Conservation (phyloP, 1,140 invertebrate species). For the Cyclargus thomasi region DNA sequence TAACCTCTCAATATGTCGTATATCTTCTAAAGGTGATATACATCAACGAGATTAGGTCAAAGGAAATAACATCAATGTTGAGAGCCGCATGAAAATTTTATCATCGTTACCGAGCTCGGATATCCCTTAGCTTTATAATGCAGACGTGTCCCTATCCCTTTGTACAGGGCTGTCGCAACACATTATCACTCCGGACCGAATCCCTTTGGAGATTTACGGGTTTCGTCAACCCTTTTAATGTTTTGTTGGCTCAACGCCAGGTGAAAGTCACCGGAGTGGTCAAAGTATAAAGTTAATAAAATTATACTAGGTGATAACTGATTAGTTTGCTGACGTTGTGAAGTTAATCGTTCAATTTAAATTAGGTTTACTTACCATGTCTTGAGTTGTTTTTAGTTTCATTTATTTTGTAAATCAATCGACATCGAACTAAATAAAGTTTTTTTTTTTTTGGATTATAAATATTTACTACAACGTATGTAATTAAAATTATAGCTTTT, state of each 20-base stretch:
- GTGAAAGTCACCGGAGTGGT: background rate
- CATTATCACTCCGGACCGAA: constrained; percentile 23
- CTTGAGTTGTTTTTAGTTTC: too few relatives aligned
- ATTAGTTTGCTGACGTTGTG: too few relatives aligned
- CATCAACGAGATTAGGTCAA: constrained; percentile 15
- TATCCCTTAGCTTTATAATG: constrained; percentile 54
- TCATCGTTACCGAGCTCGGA: constrained; percentile 43
- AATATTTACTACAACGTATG: too few relatives aligned
- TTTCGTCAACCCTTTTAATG: constrained; percentile 11
- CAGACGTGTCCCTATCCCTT: constrained; percentile 36
- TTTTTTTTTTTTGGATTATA: too few relatives aligned
- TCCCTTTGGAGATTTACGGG: constrained; percentile 1
- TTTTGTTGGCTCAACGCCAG: background rate
- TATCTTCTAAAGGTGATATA: background rate
- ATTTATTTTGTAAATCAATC: too few relatives aligned
- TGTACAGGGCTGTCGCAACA: constrained; percentile 39
- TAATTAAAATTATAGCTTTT: too few relatives aligned
- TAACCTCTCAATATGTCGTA: background rate
- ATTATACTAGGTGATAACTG: too few relatives aligned
- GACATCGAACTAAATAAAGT: too few relatives aligned
- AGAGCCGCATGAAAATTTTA: constrained; percentile 44
- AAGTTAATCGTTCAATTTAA: too few relatives aligned
- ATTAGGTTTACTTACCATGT: too few relatives aligned
- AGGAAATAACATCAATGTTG: constrained; percentile 25
- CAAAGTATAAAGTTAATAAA: background rate